Percentiles rank a stretch among this genome's conserved stretches.
Evolutionary conservation across 2,113 vertebrate genomes (phyloP).

Genomic region (Panthera uncia): DNA sequence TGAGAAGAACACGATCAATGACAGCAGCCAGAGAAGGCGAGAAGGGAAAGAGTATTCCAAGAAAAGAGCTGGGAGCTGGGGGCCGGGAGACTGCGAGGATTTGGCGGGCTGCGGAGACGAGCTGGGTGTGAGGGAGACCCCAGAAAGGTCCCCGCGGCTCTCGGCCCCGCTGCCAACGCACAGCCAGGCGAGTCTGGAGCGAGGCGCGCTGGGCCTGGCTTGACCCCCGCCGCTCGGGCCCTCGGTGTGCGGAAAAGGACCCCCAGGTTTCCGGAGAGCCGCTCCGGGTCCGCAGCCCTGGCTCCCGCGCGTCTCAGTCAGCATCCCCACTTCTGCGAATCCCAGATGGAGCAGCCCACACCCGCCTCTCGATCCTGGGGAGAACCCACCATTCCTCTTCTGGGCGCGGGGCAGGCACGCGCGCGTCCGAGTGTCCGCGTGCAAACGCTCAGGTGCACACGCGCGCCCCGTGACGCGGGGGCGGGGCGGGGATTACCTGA

Average conservation of each 20-base stretch:
- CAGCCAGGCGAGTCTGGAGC: background rate
- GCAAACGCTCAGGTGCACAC: background rate
- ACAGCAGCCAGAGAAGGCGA: background rate
- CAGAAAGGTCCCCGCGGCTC: background rate
- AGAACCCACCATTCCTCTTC: background rate
- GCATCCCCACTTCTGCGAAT: background rate
- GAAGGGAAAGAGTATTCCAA: background rate
- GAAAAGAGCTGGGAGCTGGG: fast-evolving
- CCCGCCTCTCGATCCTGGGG: background rate
- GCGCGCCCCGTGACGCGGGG: background rate
- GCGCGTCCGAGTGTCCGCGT: background rate
- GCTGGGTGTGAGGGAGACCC: too few species aligned
- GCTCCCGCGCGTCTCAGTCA: background rate
- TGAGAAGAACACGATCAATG: background rate
- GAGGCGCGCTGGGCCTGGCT: background rate
- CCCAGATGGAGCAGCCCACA: background rate
- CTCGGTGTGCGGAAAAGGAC: background rate
- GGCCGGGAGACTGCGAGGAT: too few species aligned
- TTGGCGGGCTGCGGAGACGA: background rate
- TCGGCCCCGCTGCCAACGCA: background rate
- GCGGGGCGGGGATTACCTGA: background rate
- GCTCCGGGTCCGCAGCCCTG: background rate
- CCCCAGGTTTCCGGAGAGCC: background rate
- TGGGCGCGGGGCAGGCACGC: background rate
- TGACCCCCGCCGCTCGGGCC: background rate